A percentile compares a stretch with the other conserved stretches of the same genome.
These are phyloP conservation scores for Saguinus oedipus DNA, from an alignment of 2,797 vertebrate genomes.

Conservation along the genomic window DNA sequence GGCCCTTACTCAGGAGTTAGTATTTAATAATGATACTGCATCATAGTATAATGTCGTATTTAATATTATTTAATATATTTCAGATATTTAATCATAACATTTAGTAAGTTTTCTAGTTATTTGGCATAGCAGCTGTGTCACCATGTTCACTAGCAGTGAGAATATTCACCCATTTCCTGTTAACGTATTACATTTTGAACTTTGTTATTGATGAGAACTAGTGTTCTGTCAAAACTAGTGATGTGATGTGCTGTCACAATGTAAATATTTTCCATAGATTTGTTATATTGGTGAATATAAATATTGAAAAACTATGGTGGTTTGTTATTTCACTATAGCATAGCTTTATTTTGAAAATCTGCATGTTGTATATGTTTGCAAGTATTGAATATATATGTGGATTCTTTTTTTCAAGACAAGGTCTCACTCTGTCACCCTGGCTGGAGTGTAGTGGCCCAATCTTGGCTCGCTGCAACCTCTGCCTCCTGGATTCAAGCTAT, in stretches of 20 bases:
- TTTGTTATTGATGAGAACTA: background rate
- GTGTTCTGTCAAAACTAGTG: background rate
- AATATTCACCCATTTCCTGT: conserved; percentile 23
- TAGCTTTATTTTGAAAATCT: background rate
- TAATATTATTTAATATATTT: background rate
- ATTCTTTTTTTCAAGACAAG: too few relatives aligned
- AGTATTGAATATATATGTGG: background rate
- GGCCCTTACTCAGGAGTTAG: background rate
- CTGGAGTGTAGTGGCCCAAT: too few relatives aligned
- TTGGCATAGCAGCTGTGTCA: background rate
- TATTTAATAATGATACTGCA: background rate
- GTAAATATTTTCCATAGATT: conserved; percentile 16
- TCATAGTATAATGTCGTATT: background rate
- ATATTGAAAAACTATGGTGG: too few relatives aligned
- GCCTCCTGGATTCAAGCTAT: too few relatives aligned
- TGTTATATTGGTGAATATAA: background rate
- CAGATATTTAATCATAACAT: background rate
- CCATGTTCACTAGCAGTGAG: background rate
- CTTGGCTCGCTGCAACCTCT: too few relatives aligned
- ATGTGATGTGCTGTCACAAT: background rate
- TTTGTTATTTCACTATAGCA: background rate
- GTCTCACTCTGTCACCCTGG: too few relatives aligned
- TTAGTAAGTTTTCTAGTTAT: background rate
- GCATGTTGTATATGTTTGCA: background rate
- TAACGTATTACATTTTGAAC: background rate